Conservation (phyloP, 2,888 invertebrate species). For the Scelioninae gen. 2 region DNA sequence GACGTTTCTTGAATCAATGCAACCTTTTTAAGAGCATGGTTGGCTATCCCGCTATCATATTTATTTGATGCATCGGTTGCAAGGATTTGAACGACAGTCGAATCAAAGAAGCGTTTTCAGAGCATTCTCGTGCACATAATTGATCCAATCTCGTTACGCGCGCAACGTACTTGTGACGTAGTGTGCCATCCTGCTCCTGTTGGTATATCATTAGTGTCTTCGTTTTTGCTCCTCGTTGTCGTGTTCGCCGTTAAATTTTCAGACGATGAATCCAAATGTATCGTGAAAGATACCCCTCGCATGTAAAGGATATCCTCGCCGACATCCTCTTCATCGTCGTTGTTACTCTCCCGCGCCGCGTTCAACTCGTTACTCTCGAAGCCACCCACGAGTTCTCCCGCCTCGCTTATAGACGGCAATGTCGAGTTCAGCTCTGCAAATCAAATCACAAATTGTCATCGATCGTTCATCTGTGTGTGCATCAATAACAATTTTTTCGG, state of each 20-base stretch:
- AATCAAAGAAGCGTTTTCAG: slow-evolving; percentile 14
- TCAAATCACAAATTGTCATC: slow-evolving; percentile 46
- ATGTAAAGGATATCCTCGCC: slow-evolving; percentile 76
- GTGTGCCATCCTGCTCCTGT: slow-evolving; percentile 61
- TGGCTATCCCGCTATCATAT: too few species aligned
- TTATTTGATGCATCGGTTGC: too few species aligned
- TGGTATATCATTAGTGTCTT: slow-evolving; percentile 63
- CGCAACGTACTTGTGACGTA: slow-evolving; percentile 65
- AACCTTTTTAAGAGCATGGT: too few species aligned
- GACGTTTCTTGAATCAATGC: too few species aligned
- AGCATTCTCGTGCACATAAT: slow-evolving; percentile 29
- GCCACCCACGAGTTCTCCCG: slow-evolving; percentile 72
- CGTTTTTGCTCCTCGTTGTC: slow-evolving; percentile 63
- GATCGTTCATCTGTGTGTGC: too few species aligned
- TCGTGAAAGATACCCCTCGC: slow-evolving; percentile 72
- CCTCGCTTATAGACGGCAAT: slow-evolving; percentile 77
- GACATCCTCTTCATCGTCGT: slow-evolving; percentile 69
- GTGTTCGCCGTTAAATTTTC: slow-evolving; percentile 64
- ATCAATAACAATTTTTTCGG: too few species aligned
- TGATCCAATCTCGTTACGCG: slow-evolving; percentile 30
- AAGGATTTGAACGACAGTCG: too few species aligned
- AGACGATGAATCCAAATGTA: slow-evolving; percentile 68
- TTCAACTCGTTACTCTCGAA: slow-evolving; percentile 81
- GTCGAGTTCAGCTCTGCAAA: slow-evolving; percentile 86
- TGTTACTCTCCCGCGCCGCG: slow-evolving; percentile 67